Evolutionary conservation across 2,888 invertebrate genomes (phyloP).

Genomic region (Watsonalla cultraria): DNA sequence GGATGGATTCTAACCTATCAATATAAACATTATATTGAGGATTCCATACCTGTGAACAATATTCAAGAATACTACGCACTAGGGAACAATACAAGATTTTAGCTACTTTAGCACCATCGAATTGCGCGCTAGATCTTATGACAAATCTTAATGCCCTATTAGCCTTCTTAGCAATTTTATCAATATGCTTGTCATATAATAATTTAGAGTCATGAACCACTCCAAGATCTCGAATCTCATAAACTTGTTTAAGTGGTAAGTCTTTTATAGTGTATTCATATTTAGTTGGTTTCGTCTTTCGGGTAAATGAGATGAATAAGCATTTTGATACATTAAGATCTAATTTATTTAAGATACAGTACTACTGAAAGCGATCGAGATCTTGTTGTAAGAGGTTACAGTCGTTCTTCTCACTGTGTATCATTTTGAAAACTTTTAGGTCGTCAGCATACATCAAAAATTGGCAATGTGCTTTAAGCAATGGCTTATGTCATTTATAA

Average conservation of each 20-base stretch:
- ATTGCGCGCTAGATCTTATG: no score
- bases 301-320: background rate
- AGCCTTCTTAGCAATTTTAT: background rate
- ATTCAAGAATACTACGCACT: no score
- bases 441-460: conserved; percentile 1
- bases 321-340: background rate
- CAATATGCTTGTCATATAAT: conserved; percentile 5
- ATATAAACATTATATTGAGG: no score
- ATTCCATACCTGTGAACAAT: no score
- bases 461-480: no score
- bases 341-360: conserved; percentile 4
- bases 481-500: no score
- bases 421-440: conserved; percentile 8
- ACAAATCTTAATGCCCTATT: no score
- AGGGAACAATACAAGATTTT: no score
- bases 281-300: background rate
- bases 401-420: conserved; percentile 1
- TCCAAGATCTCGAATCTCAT: conserved; percentile 4
- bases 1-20: no score
- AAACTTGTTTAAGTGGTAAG: background rate
- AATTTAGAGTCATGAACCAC: conserved; percentile 5
- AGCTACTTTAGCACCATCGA: no score
- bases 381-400: conserved; percentile 7
- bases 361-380: conserved; percentile 3
- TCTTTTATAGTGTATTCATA: background rate